A percentile compares a stretch with the other conserved stretches of the same genome.
These are phyloP conservation scores for Trachemys scripta DNA, from an alignment of 2,113 vertebrate genomes.

Conservation along the genomic window DNA sequence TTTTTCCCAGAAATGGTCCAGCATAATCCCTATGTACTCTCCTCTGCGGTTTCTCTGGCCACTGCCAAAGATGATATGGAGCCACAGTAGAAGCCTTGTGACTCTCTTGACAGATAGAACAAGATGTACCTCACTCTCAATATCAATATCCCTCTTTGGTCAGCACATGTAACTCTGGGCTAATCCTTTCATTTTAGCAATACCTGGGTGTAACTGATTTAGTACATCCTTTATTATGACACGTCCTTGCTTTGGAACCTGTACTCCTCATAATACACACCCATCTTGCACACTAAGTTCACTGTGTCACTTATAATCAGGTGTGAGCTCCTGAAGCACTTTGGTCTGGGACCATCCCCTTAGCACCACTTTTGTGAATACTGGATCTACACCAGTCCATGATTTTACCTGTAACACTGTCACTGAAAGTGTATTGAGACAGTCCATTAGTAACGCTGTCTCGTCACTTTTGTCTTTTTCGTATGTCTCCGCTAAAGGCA, in stretches of 20 bases:
- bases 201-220: neutral
- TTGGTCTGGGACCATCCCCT: neutral
- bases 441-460: conserved; percentile 4
- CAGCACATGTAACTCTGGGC: neutral
- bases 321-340: neutral
- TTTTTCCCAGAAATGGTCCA: neutral
- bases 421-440: neutral
- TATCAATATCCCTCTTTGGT: neutral
- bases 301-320: neutral
- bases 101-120: neutral
- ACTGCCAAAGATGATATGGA: neutral
- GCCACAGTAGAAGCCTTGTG: neutral
- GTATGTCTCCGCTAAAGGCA: neutral
- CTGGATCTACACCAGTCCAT: neutral
- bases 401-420: neutral
- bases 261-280: neutral
- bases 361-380: neutral
- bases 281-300: neutral
- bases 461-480: neutral
- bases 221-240: neutral
- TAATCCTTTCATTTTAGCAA: neutral
- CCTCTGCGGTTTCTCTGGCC: too few relatives aligned
- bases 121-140: neutral
- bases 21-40: neutral
- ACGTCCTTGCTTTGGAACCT: neutral